Evolutionary conservation across 2,797 vertebrate genomes (phyloP), one percentile per base, ranked within the genome.

Genomic region (Crenuchus spilurus): DNA sequence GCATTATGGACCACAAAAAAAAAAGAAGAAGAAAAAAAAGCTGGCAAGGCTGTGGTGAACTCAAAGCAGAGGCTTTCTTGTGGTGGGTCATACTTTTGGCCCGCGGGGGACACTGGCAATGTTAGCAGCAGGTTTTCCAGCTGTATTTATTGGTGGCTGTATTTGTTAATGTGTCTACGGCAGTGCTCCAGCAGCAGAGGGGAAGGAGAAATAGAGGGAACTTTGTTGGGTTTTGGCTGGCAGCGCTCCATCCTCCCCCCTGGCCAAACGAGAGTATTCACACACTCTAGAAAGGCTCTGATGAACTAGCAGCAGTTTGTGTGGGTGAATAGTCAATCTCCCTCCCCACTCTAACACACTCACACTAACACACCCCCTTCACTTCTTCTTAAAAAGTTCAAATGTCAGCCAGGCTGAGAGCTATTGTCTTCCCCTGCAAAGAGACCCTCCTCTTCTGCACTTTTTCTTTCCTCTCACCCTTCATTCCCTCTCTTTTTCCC

Each of bases 211-310:
- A 92, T 88, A 93, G 88, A 91, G 86, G 81, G 81, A 82, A 88
- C 80, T 85, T 91, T 93, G 89, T 92, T 83, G 67, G 61, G 58
- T 54, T 67, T 20, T 9, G 44, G 66, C 86, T 92, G 92, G 91
- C 88, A 54, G 39, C n/a, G 67, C 66, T 89, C 90, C 92, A 89
- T 75, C 41, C 76, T 3, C 83, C 86, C 78, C 78, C 83, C 80
- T 74, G 90, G 91, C 84, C 87, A 86, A 88, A 84, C 85, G 77
- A 83, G 77, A 81, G 75, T 84, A 86, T 84, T 89, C 77, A 86
- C 78, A 85, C 82, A 80, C 87, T 83, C 66, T 85, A 88, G 74
- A 85, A 71, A 87, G 92, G 81, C 64, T 52, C 73, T 82, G 87
- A 91, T 78, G 87, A 92, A 90, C 84, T 81, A 77, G 87, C 60